Evolutionary conservation across 2,113 vertebrate species (phyloP).

Genomic region (Pelobates fuscus): DNA sequence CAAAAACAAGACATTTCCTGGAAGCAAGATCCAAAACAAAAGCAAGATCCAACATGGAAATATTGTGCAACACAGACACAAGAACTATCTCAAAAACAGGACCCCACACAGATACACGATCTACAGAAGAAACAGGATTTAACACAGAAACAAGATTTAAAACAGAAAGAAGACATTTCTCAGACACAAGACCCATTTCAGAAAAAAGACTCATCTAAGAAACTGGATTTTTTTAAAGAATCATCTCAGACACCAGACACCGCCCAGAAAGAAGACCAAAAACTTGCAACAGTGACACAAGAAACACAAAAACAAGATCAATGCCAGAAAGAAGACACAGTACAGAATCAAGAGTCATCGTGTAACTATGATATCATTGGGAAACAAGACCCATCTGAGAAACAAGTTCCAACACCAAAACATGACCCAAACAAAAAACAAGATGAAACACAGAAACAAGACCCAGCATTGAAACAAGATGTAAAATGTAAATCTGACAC

Average conservation of each 20-base stretch:
- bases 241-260: neutral
- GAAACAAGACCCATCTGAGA: neutral
- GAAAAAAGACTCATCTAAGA: neutral
- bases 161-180: neutral
- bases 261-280: neutral
- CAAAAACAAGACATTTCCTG: neutral
- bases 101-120: neutral
- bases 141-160: neutral
- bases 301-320: too few relatives aligned
- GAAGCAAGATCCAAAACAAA: neutral
- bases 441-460: neutral
- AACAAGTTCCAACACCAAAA: neutral
- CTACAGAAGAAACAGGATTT: neutral
- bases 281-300: neutral
- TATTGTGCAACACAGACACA: neutral
- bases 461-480: neutral
- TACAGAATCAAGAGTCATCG: neutral
- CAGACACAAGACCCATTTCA: neutral
- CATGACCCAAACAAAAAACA: too few relatives aligned
- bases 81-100: neutral
- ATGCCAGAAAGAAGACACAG: too few relatives aligned
- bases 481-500: too few relatives aligned
- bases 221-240: neutral
- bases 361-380: neutral
- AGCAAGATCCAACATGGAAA: neutral